Evolutionary conservation across 2,113 vertebrate species (phyloP).

Genomic region (Muscicapa adusta): DNA sequence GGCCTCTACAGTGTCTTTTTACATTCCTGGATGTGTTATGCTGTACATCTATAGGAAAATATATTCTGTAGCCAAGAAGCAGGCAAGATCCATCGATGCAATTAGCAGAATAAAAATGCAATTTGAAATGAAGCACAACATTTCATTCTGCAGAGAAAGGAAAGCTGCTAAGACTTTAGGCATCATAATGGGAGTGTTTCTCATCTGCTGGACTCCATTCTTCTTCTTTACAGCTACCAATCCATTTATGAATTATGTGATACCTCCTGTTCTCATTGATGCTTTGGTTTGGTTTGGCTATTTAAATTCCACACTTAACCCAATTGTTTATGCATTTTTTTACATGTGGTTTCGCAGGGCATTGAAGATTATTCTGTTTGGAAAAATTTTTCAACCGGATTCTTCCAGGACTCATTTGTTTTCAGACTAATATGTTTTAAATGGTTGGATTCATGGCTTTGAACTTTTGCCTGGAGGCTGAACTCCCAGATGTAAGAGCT

Average conservation of each 20-base stretch:
- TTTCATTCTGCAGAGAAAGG: conserved; percentile 65
- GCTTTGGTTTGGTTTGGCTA: conserved; percentile 81
- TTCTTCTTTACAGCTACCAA: conserved; percentile 76
- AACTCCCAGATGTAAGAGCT: background rate
- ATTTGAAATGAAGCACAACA: conserved; percentile 38
- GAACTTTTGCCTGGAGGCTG: background rate
- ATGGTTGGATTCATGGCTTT: background rate
- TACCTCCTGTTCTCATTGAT: conserved; percentile 70
- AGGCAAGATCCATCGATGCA: conserved; percentile 70
- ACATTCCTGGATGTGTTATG: conserved; percentile 79
- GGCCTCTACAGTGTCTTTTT: conserved; percentile 76
- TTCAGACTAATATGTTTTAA: conserved; percentile 37
- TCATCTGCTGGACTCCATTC: conserved; percentile 82
- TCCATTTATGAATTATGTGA: conserved; percentile 73
- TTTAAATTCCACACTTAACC: conserved; percentile 82
- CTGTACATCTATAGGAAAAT: conserved; percentile 78
- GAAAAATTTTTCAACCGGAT: conserved; percentile 73
- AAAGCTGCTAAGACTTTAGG: conserved; percentile 81
- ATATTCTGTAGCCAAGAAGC: conserved; percentile 72
- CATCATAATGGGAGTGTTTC: conserved; percentile 78
- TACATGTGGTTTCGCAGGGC: conserved; percentile 82
- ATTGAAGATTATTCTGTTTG: conserved; percentile 76
- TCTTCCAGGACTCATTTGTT: conserved; percentile 73
- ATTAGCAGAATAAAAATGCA: conserved; percentile 37
- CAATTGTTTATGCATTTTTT: conserved; percentile 83